Evolutionary conservation across 2,888 invertebrate species (phyloP).

Genomic region (Melanchra persicariae): DNA sequence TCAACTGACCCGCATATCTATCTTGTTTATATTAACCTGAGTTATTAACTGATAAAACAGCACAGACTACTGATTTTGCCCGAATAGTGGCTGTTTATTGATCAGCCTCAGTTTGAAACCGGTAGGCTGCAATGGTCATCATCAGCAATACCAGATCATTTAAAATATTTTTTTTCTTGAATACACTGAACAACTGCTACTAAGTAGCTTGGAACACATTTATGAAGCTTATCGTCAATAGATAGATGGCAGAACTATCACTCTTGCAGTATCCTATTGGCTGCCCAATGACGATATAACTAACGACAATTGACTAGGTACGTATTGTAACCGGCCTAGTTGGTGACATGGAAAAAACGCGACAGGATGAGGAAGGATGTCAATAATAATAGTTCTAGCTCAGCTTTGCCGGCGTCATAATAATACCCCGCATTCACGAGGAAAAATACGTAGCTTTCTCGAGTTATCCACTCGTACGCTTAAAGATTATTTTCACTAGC

Average conservation of each 20-base stretch:
- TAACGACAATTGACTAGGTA: background rate
- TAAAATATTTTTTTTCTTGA: background rate
- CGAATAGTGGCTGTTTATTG: background rate
- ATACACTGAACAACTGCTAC: background rate
- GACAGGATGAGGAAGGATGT: slow-evolving; percentile 1
- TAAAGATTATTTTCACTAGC: background rate
- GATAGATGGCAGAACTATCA: background rate
- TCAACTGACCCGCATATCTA: background rate
- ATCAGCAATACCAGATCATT: background rate
- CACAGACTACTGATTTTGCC: background rate
- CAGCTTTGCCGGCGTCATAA: background rate
- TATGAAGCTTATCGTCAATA: background rate
- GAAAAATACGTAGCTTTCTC: background rate
- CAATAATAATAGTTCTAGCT: background rate
- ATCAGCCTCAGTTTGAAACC: background rate
- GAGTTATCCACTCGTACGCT: background rate
- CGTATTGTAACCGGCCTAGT: background rate
- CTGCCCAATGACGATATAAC: background rate
- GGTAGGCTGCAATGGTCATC: background rate
- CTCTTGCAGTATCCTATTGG: background rate
- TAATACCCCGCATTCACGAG: too few species aligned
- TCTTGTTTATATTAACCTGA: background rate
- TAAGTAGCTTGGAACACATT: background rate
- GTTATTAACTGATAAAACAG: background rate
- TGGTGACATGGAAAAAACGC: background rate